Evolutionary conservation across 2,113 vertebrate species (phyloP).

Genomic region (Apodemus speciosus): DNA sequence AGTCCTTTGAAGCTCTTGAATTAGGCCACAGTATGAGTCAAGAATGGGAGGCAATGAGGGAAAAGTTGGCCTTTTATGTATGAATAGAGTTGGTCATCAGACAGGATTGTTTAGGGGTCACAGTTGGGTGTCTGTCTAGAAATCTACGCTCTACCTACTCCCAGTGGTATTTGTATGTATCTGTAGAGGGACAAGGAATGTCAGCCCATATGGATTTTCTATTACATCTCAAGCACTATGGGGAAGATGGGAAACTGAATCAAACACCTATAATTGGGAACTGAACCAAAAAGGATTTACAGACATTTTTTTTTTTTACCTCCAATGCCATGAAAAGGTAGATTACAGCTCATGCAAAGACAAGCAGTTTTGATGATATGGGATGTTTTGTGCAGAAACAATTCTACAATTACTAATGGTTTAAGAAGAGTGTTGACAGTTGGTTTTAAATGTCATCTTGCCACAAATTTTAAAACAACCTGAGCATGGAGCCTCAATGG

Average conservation of each 20-base stretch:
- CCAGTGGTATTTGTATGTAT: conserved; percentile 32
- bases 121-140: conserved; percentile 37
- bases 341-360: background rate
- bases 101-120: conserved; percentile 24
- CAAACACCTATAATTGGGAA: conserved; percentile 37
- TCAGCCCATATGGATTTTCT: conserved; percentile 30
- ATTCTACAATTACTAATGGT: background rate
- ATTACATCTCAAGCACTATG: conserved; percentile 31
- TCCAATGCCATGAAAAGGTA: background rate
- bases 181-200: conserved; percentile 10
- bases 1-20: conserved; percentile 81
- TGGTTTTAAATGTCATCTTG: background rate
- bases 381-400: background rate
- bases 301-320: conserved; percentile 39
- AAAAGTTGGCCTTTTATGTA: conserved; percentile 47
- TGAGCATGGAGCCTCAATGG: background rate
- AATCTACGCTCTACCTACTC: conserved; percentile 30
- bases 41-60: conserved; percentile 12
- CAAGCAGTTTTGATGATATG: background rate
- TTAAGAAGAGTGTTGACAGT: background rate
- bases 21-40: conserved; percentile 74
- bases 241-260: background rate
- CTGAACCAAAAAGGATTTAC: conserved; percentile 46
- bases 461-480: background rate
- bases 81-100: conserved; percentile 47